These are phyloP conservation scores for Chrysodeixis includens DNA, from an alignment of 2,888 invertebrate genomes.

Conservation along the genomic window DNA sequence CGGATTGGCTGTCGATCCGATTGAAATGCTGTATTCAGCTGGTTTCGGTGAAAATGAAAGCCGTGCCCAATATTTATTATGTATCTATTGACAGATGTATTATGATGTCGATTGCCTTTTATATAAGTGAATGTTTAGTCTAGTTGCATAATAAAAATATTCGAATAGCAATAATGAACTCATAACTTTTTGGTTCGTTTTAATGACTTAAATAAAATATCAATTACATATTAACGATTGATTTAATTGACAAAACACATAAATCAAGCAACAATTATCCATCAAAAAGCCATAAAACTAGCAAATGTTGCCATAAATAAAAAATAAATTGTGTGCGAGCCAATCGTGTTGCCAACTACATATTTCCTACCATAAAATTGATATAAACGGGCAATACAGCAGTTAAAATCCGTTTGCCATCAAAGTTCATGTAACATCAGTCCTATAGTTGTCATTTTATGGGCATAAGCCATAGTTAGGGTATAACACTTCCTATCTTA, in stretches of 20 bases:
- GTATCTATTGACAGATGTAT: no score
- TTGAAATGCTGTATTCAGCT: no score
- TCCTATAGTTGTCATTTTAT: conserved; percentile 75
- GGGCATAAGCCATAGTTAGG: conserved; percentile 77
- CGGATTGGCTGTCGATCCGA: no score
- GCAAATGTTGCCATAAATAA: conserved; percentile 38
- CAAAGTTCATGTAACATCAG: conserved; percentile 65
- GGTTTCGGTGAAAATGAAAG: no score
- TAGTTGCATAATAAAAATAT: no score
- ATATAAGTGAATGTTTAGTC: no score
- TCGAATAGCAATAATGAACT: no score
- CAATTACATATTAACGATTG: not conserved
- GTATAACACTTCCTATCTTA: conserved; percentile 75
- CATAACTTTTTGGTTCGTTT: no score
- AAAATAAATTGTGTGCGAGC: conserved; percentile 30
- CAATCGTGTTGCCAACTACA: conserved; percentile 41
- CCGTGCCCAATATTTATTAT: no score
- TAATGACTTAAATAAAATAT: no score
- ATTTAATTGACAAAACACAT: not conserved
- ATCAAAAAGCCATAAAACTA: conserved; percentile 23
- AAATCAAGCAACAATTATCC: not conserved
- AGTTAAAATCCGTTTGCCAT: conserved; percentile 64
- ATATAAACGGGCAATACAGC: conserved; percentile 44
- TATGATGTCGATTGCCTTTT: no score
- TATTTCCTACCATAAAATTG: conserved; percentile 62